A percentile compares a stretch with the other conserved stretches of the same genome.
Evolutionary conservation across 2,797 vertebrate species (phyloP).

Genomic region (Cyclura pinguis): DNA sequence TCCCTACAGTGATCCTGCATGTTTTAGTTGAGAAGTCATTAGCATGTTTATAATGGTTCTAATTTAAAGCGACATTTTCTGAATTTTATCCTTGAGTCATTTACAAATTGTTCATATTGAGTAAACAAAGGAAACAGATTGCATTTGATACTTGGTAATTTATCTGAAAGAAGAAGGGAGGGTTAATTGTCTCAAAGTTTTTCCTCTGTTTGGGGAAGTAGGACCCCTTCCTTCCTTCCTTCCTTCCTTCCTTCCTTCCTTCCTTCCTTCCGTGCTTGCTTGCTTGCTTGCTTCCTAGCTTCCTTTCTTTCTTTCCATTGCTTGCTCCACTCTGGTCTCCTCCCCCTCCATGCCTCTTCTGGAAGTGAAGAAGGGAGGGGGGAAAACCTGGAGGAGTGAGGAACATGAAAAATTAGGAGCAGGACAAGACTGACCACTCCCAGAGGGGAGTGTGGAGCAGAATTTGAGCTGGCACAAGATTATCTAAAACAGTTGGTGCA

Average conservation of each 20-base stretch:
- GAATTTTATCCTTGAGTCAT: conserved; percentile 88
- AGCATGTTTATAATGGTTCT: conserved; percentile 88
- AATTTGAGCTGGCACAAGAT: conserved; percentile 96
- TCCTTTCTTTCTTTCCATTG: conserved; percentile 63
- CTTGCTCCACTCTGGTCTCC: conserved; percentile 83
- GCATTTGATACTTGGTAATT: conserved; percentile 88
- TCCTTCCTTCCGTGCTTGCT: too few species aligned
- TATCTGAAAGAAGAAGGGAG: conserved; percentile 86
- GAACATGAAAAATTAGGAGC: conserved; percentile 84
- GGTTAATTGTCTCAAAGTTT: conserved; percentile 86
- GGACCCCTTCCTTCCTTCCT: not conserved
- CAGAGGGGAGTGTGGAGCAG: conserved; percentile 90
- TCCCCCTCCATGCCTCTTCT: conserved; percentile 78
- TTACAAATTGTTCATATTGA: conserved; percentile 89
- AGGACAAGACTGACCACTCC: conserved; percentile 82
- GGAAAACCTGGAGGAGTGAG: conserved; percentile 83
- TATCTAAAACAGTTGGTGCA: conserved; percentile 99
- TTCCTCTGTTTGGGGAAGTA: conserved; percentile 83
- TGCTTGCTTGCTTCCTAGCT: too few species aligned
- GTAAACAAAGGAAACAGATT: conserved; percentile 88
- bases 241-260: too few species aligned
- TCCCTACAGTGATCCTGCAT: conserved; percentile 81
- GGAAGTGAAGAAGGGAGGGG: not conserved
- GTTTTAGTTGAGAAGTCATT: conserved; percentile 85
- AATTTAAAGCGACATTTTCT: conserved; percentile 87